Base-by-base conservation (phyloP, 1,140 invertebrate species). In the Diabrotica undecimpunctata region DNA sequence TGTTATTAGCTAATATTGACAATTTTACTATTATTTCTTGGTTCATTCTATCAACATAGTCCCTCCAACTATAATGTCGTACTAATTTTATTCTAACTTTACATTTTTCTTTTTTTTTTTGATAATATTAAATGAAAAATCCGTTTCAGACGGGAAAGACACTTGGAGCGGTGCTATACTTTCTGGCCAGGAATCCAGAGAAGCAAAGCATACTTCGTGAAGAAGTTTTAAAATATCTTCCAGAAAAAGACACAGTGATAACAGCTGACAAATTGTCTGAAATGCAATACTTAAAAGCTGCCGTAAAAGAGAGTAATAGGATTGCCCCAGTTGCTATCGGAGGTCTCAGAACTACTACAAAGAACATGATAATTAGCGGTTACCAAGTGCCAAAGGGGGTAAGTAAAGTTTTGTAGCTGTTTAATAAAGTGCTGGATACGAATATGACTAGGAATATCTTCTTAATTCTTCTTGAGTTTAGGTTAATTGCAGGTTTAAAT, bases 261-360 rank as follows among this genome's bases (percentile, higher is more conserved):
- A 74, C 72, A 0, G 65, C 68, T 54, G 78, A 86, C 5, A 78
- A 77, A 10, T 75, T 90, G 41, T 77, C 80, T 37, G 75, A 83
- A 54, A 76, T 87, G 65, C 80, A 80, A 0, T 90, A 89, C 69
- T 68, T 90, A 4, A 85, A 83, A 65, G 87, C 87, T 10, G 86
- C 85, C 64, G 79, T 89, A 12, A 88, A 88, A 73, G 88, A 90
- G 75, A 80, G 83, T 4, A 81, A 85, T 39, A 80, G 85, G 58
- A 62, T 86, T 9, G 78, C 83, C 72, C 84, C 85, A 4, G 78
- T 86, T 3, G 78, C 81, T 0, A 71, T 81, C 0, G 84, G 82
- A 11, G 85, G 81, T 11, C 37, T 82, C 0, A 81, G 86, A 55
- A 68, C 69, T 37, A 79, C 81, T 25, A 76, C 78, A 0, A 82